A percentile compares a stretch with the other conserved stretches of the same genome.
Conservation (phyloP, 2,888 invertebrate species). For the Leistus spinibarbis region DNA sequence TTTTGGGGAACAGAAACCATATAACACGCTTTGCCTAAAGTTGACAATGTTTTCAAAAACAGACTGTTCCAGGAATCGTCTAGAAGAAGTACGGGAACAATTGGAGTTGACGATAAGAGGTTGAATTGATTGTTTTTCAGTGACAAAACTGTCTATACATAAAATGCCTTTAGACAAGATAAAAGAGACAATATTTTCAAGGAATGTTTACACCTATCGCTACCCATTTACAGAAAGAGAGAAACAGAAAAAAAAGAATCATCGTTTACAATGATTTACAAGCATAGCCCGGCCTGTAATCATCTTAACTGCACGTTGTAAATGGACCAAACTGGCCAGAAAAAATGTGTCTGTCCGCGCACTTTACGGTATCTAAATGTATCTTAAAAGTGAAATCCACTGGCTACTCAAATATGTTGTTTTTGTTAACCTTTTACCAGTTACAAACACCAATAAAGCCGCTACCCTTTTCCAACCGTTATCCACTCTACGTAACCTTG, state of each 20-base stretch:
- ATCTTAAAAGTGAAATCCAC: background rate
- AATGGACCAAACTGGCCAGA: background rate
- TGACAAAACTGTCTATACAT: no score
- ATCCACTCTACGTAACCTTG: background rate
- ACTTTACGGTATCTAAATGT: background rate
- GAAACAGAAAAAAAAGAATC: background rate
- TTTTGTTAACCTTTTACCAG: background rate
- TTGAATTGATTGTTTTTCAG: no score
- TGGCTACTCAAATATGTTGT: background rate
- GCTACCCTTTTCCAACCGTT: background rate
- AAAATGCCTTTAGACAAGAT: background rate
- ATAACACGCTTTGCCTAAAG: no score
- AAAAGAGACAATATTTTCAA: background rate
- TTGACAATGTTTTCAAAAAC: no score
- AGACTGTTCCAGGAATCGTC: no score
- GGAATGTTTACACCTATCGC: background rate
- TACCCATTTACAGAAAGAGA: no score
- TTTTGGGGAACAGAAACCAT: no score
- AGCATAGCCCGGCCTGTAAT: background rate
- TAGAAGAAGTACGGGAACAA: no score
- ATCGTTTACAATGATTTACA: background rate
- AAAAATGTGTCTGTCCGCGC: background rate
- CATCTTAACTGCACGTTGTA: background rate
- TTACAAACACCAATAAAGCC: background rate
- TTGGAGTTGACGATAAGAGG: no score